Percentiles rank a stretch among this genome's conserved stretches.
These are phyloP conservation scores for Lophotriccus pileatus DNA, from an alignment of 2,797 vertebrate genomes.

Conservation along the genomic window DNA sequence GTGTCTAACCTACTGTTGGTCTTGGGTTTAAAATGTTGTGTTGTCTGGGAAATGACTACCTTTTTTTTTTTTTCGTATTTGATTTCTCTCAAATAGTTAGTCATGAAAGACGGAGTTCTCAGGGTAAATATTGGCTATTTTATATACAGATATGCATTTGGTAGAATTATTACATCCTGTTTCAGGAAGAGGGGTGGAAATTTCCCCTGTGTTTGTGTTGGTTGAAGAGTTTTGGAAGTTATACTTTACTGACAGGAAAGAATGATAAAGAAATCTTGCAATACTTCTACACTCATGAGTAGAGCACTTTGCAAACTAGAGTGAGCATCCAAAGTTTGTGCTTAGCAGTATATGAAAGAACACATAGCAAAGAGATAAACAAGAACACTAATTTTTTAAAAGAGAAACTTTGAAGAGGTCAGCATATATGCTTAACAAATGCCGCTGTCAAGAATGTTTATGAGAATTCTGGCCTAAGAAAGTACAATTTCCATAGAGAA, in stretches of 20 bases:
- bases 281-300: rapidly evolving
- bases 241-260: background rate
- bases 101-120: background rate
- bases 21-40: background rate
- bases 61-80: background rate
- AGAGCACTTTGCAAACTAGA: background rate
- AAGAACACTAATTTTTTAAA: background rate
- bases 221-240: background rate
- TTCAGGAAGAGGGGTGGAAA: background rate
- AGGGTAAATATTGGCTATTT: background rate
- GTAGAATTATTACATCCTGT: background rate
- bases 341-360: background rate
- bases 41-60: background rate
- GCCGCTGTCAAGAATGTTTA: background rate
- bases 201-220: background rate
- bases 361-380: background rate
- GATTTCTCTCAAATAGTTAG: background rate
- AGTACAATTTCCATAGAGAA: background rate
- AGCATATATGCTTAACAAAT: background rate
- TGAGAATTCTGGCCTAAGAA: background rate
- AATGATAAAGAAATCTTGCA: background rate
- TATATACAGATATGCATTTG: background rate
- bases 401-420: background rate
- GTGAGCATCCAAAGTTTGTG: background rate
- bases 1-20: background rate